Conservation (phyloP, 2,797 vertebrate genomes). For the Centroberyx gerrardi region DNA sequence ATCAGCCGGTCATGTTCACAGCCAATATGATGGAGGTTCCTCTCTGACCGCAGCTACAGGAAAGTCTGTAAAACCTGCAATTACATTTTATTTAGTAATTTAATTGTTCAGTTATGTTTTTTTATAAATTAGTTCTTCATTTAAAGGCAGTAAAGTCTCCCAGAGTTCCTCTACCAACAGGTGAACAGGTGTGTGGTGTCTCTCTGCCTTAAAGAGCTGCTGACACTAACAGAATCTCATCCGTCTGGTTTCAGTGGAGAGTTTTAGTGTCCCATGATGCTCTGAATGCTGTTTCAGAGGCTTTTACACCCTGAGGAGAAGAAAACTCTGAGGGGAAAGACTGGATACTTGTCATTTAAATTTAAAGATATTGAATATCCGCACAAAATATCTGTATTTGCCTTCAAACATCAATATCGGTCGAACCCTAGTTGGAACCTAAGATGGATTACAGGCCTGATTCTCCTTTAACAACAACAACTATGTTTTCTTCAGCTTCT, state of each 20-base stretch:
- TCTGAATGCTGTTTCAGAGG: not conserved
- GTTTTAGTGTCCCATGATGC: not conserved
- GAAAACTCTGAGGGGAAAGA: not conserved
- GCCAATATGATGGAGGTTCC: no score
- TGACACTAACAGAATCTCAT: not conserved
- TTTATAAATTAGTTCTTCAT: no score
- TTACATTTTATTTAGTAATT: no score
- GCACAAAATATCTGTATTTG: not conserved
- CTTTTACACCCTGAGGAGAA: not conserved
- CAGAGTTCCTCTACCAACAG: no score
- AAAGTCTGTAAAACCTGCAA: no score
- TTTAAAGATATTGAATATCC: not conserved
- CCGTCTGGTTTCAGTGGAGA: not conserved
- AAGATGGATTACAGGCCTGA: not conserved
- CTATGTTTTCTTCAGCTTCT: not conserved
- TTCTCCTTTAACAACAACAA: not conserved
- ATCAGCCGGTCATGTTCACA: no score
- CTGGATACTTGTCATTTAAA: not conserved
- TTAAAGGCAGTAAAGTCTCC: no score
- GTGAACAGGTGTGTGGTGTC: no score
- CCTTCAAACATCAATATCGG: not conserved
- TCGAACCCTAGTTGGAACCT: no score
- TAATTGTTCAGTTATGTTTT: no score
- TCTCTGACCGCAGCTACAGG: no score
- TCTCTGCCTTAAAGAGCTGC: no score